A percentile compares a stretch with the other conserved stretches of the same genome.
Evolutionary conservation across 2,888 invertebrate species (phyloP).

Genomic region (Acrobasis repandana): DNA sequence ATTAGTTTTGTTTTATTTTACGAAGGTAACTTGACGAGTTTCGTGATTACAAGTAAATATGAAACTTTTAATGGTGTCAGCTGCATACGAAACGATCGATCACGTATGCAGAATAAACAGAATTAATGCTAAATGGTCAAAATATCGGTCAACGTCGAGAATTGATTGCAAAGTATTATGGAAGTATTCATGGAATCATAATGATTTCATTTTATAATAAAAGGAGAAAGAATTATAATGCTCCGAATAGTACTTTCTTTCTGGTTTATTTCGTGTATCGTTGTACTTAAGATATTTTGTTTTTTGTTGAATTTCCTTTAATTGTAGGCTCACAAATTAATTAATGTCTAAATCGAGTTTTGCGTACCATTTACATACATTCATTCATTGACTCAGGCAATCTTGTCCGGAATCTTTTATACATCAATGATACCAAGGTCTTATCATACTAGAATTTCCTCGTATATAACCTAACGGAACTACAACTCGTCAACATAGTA

Average conservation of each 20-base stretch:
- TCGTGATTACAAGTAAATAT: constrained; percentile 23
- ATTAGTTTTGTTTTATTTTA: constrained; percentile 36
- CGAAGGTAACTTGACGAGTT: constrained; percentile 21
- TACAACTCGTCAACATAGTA: constrained; percentile 44
- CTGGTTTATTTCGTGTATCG: not conserved
- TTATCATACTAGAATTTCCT: constrained; percentile 35
- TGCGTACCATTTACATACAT: not conserved
- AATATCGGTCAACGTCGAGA: constrained; percentile 20
- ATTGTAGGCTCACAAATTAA: too few relatives aligned
- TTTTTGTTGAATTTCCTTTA: too few relatives aligned
- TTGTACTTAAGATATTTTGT: not conserved
- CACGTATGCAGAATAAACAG: constrained; percentile 25
- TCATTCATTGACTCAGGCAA: not conserved
- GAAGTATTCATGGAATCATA: constrained; percentile 21
- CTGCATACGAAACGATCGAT: constrained; percentile 19
- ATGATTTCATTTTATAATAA: constrained; percentile 17
- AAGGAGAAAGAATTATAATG: constrained; percentile 7
- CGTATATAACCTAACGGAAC: constrained; percentile 49
- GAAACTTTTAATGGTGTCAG: constrained; percentile 22
- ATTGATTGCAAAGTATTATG: constrained; percentile 24
- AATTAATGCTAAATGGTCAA: constrained; percentile 21
- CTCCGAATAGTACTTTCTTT: not conserved
- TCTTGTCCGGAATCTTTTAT: not conserved
- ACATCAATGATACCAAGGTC: not conserved
- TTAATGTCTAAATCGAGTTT: not conserved